A percentile compares a stretch with the other conserved stretches of the same genome.
Evolutionary conservation across 2,888 invertebrate genomes (phyloP).

Genomic region (Pterobdella sp.): DNA sequence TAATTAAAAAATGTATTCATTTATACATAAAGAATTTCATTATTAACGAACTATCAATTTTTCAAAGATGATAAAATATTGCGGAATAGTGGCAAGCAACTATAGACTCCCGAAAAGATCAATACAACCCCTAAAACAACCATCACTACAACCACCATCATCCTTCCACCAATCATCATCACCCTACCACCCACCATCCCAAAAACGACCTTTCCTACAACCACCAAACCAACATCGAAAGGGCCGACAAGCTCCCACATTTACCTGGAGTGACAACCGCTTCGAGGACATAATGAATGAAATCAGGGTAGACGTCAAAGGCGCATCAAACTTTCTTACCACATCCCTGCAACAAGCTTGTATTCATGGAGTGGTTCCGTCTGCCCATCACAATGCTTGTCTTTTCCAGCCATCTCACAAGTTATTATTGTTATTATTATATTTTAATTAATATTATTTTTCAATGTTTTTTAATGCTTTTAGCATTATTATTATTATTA

Average conservation of each 20-base stretch:
- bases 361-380: no score
- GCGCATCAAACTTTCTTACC: not conserved
- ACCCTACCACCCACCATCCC: not conserved
- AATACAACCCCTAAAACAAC: not conserved
- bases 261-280: not conserved
- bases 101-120: not conserved
- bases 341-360: no score
- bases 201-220: not conserved
- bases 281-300: not conserved
- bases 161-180: not conserved
- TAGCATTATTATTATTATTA: no score
- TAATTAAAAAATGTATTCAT: no score
- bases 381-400: no score
- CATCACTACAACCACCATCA: not conserved
- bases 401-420: no score
- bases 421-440: no score
- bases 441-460: no score
- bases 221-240: no score
- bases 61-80: not conserved
- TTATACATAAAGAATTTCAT: no score
- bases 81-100: not conserved
- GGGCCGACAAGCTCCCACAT: not conserved
- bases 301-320: constrained; percentile 1
- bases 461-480: no score
- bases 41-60: no score